Conservation (phyloP, 2,888 invertebrate genomes). For the Bombylius major region DNA sequence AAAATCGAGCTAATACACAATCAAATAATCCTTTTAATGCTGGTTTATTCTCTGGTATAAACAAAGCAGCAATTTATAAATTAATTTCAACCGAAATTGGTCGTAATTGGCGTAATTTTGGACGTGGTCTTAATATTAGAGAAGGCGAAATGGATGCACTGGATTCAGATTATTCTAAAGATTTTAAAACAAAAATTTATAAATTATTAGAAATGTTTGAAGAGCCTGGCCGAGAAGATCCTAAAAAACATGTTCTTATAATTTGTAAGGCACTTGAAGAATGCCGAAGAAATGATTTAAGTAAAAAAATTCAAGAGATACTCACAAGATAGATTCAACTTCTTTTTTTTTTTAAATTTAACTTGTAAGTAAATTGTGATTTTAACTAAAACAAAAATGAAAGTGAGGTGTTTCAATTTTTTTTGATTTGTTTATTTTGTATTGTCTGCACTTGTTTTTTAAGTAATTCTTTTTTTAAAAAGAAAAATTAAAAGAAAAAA, state of each 20-base stretch:
- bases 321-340: slow-evolving; percentile 11
- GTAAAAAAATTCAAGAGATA: slow-evolving; percentile 21
- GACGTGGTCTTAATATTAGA: slow-evolving; percentile 24
- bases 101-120: slow-evolving; percentile 28
- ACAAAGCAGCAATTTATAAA: slow-evolving; percentile 22
- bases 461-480: too few relatives aligned
- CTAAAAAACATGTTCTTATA: slow-evolving; percentile 14
- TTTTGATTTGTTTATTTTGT: too few relatives aligned
- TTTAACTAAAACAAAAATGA: too few relatives aligned
- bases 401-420: too few relatives aligned
- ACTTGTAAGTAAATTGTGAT: too few relatives aligned
- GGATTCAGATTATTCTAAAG: slow-evolving; percentile 22
- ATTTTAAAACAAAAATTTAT: slow-evolving; percentile 24
- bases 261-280: slow-evolving; percentile 23
- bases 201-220: slow-evolving; percentile 27
- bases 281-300: slow-evolving; percentile 24
- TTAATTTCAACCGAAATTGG: slow-evolving; percentile 28
- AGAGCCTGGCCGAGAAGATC: slow-evolving; percentile 24
- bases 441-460: too few relatives aligned
- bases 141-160: slow-evolving; percentile 27
- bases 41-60: neutral
- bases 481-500: too few relatives aligned
- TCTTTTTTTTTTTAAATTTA: too few relatives aligned
- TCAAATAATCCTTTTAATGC: neutral
- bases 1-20: neutral